Percentiles rank a stretch among this genome's conserved stretches.
Conservation (phyloP, 2,113 vertebrate genomes). For the Hydrochoerus hydrochaeris region DNA sequence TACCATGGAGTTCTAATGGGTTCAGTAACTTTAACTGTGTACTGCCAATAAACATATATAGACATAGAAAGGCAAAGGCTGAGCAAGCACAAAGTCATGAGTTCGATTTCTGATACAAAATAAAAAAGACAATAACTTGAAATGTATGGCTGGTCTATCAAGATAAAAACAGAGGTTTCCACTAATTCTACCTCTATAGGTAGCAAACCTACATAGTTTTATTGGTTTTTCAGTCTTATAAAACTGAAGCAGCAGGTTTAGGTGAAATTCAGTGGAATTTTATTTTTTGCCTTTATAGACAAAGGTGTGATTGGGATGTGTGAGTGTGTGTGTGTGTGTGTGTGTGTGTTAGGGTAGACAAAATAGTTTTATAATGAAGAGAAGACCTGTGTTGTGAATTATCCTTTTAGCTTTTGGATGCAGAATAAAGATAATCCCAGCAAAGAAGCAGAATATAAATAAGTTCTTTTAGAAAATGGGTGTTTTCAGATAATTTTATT, state of each 20-base stretch:
- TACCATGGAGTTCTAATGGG: background rate
- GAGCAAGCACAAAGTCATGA: too few relatives aligned
- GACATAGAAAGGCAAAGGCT: background rate
- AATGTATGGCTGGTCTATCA: conserved; percentile 17
- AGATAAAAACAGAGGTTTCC: background rate
- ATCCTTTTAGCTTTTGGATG: background rate
- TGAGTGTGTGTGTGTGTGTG: background rate
- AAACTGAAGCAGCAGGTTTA: conserved; percentile 22
- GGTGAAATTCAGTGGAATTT: conserved; percentile 66
- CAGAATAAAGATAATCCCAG: background rate
- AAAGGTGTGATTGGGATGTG: background rate
- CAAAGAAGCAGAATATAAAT: background rate
- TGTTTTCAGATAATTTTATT: conserved; percentile 1
- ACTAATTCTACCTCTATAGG: background rate
- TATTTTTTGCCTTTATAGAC: conserved; percentile 52
- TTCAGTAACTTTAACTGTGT: background rate
- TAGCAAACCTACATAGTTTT: background rate
- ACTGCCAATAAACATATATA: background rate
- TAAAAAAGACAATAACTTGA: background rate
- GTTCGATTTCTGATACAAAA: too few relatives aligned
- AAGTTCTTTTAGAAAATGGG: conserved; percentile 27
- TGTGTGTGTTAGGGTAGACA: background rate
- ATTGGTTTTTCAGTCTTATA: conserved; percentile 42
- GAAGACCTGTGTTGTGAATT: background rate
- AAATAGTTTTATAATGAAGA: background rate